phyloP scores from a whole-genome alignment of 30 jellyfish, hydroid and myxozoan species.

The Rhopilema esculentum region DNA sequence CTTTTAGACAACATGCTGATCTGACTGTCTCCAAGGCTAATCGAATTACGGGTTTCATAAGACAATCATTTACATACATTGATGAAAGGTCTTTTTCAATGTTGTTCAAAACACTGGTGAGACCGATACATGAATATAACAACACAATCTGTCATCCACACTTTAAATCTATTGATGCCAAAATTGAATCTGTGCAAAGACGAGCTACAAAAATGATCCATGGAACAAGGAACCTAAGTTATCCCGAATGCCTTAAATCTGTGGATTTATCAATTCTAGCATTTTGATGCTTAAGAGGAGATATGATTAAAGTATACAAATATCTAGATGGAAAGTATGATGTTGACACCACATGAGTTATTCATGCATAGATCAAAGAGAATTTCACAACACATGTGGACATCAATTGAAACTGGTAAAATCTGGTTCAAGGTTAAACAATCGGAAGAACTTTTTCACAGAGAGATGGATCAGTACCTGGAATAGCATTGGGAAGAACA shows the following conservation, averaged over 20 bases:
- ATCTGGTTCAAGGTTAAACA: too few relatives aligned
- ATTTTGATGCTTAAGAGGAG: background rate
- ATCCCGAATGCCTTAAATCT: too few relatives aligned
- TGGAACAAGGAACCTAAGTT: too few relatives aligned
- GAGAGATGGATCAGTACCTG: background rate
- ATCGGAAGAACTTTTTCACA: background rate
- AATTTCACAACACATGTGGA: background rate
- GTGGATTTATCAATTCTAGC: too few relatives aligned
- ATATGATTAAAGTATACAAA: background rate
- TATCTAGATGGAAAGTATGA: background rate
- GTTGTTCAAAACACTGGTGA: constrained; percentile 26
- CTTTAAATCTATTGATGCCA: constrained; percentile 1
- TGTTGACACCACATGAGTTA: background rate
- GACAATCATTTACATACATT: constrained; percentile 18
- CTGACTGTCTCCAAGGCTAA: constrained; percentile 36
- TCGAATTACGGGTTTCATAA: constrained; percentile 26
- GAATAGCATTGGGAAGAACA: background rate
- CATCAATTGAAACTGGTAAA: background rate
- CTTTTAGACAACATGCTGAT: constrained; percentile 27
- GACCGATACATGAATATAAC: background rate
- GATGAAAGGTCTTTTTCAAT: constrained; percentile 18
- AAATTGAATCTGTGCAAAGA: background rate
- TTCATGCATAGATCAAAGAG: background rate
- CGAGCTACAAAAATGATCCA: too few relatives aligned
- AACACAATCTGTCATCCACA: background rate